Percentiles rank a stretch among this genome's conserved stretches.
Conservation (phyloP, 2,113 vertebrate species). For the Isichthys henryi region DNA sequence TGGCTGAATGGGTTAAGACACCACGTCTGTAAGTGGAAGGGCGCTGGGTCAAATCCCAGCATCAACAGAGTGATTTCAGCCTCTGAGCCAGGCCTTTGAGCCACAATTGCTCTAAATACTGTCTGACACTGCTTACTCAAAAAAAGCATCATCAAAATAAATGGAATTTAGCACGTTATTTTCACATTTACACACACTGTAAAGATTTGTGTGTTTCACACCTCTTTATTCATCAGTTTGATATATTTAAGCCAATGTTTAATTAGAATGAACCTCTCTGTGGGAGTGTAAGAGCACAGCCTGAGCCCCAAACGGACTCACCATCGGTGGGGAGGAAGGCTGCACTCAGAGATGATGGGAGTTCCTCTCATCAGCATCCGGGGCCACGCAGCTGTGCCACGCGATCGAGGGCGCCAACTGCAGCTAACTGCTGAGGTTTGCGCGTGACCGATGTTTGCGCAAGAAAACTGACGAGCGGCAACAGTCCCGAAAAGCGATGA, state of each 20-base stretch:
- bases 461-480: neutral
- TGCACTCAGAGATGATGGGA: neutral
- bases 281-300: neutral
- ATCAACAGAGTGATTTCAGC: neutral
- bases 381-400: neutral
- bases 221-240: neutral
- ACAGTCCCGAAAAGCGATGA: neutral
- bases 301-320: neutral
- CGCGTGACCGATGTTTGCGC: neutral
- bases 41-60: neutral
- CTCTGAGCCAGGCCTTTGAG: neutral
- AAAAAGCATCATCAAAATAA: neutral
- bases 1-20: neutral
- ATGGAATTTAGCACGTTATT: neutral
- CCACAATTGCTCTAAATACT: neutral
- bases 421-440: neutral
- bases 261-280: neutral
- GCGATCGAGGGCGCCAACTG: neutral
- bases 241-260: neutral
- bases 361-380: neutral
- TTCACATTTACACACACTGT: neutral
- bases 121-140: neutral
- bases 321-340: neutral
- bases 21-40: neutral
- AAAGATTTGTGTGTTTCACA: neutral